Base-by-base conservation (phyloP, 1,140 invertebrate genomes). In the Streblospio benedicti region DNA sequence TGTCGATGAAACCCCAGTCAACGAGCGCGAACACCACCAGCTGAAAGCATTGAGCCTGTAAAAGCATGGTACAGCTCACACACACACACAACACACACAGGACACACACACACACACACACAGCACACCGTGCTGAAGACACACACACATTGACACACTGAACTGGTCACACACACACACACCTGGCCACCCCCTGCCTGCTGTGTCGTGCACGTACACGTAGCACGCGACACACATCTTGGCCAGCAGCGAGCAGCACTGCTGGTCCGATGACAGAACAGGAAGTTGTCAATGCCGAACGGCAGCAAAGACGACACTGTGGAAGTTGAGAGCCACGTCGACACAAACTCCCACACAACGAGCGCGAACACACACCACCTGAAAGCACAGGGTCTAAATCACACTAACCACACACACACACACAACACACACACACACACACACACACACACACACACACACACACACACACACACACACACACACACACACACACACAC, bases 1-100 rank as follows among this genome's bases (percentile, higher is more conserved):
- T n/a, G n/a, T n/a, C n/a, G n/a, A 54, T 20, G 32, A 51, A 57
- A 5, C 44, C 35, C 44, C 54, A 44, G 55, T 62, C 60, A 35
- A 52, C 45, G 16, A 55, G 41, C 9, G 60, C 60, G 12, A 62
- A 43, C 43, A 57, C 4, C 30, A 12, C 23, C 35, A 43, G 43
- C 55, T 12, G 35, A 27, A 18, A 57, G 30, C 27, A 43, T 43
- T 23, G 47, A 31, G 33, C n/a, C n/a, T n/a, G n/a, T n/a, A n/a
- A n/a, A n/a, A n/a, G n/a, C n/a, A n/a, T n/a, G n/a, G n/a, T n/a
- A n/a, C n/a, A n/a, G n/a, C n/a, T n/a, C n/a, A n/a, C n/a, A n/a
- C n/a, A n/a, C n/a, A n/a, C n/a, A n/a, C n/a, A n/a, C n/a, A n/a
- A n/a, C n/a, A n/a, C n/a, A n/a, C n/a, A n/a, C n/a, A n/a, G n/a